A percentile compares a stretch with the other conserved stretches of the same genome.
These are phyloP conservation scores for Cepphus grylle DNA, from an alignment of 2,113 vertebrate species.

Conservation along the genomic window DNA sequence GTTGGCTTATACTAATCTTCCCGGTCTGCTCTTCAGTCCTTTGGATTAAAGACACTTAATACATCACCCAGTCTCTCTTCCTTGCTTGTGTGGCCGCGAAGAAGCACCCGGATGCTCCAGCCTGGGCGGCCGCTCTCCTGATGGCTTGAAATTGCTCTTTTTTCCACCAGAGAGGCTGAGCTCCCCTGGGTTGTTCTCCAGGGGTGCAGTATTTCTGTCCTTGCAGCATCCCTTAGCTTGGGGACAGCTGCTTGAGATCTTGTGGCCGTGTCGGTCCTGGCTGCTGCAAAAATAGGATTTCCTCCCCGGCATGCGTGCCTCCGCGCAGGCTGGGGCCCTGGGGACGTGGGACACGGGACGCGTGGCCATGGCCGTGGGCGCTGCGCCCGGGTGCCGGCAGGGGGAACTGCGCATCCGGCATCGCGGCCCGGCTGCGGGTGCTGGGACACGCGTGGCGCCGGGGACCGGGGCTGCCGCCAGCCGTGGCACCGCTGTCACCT, in stretches of 20 bases:
- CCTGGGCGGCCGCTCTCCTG: neutral
- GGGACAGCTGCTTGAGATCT: accelerated
- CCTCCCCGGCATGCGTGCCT: accelerated
- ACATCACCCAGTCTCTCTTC: conserved; percentile 18
- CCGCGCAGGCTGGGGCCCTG: neutral
- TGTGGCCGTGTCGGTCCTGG: neutral
- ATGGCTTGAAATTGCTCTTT: neutral
- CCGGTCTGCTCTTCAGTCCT: conserved; percentile 76
- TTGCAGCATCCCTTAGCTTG: neutral
- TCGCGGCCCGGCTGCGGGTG: accelerated
- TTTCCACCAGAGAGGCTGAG: neutral
- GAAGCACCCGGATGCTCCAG: neutral
- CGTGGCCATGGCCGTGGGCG: neutral
- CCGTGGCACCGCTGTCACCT: neutral
- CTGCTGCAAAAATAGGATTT: neutral
- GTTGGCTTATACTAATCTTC: conserved; percentile 75
- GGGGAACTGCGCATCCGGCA: neutral
- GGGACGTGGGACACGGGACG: neutral
- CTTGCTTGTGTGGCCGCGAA: neutral
- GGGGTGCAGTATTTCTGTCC: accelerated
- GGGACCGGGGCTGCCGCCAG: neutral
- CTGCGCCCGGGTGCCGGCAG: neutral
- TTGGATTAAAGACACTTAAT: conserved; percentile 82
- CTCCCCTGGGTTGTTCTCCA: neutral
- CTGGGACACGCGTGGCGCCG: neutral